Conservation (phyloP, 2,888 invertebrate genomes). For the Disparrhopalites patrizii region DNA sequence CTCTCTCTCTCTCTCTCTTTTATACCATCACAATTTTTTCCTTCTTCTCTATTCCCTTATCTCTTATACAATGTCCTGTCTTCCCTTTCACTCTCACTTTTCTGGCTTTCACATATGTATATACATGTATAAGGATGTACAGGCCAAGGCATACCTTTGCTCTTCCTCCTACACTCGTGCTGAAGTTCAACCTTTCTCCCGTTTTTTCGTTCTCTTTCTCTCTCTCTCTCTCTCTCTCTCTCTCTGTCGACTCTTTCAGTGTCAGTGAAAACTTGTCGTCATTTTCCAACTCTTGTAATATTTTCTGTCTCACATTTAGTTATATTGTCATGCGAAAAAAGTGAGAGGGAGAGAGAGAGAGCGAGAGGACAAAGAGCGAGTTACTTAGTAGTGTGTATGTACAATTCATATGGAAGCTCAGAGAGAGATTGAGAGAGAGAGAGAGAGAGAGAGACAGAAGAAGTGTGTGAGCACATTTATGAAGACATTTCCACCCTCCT, state of each 20-base stretch:
- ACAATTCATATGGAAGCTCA: background rate
- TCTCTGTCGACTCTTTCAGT: background rate
- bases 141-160: too few species aligned
- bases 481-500: background rate
- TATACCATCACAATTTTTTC: background rate
- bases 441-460: background rate
- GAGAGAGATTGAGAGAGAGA: background rate
- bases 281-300: slow-evolving; percentile 3
- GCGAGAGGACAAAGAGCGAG: too few species aligned
- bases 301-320: slow-evolving; percentile 10
- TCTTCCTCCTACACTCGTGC: too few species aligned
- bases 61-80: too few species aligned
- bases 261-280: slow-evolving; percentile 13
- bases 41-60: background rate
- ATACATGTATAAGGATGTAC: too few species aligned
- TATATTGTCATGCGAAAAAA: background rate
- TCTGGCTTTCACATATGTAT: too few species aligned
- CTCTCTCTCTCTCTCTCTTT: background rate
- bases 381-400: background rate
- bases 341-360: slow-evolving; percentile 1
- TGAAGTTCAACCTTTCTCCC: too few species aligned
- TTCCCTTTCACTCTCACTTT: too few species aligned
- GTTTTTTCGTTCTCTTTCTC: too few species aligned
- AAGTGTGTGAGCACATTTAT: background rate
- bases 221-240: background rate